Evolutionary conservation across 1,140 invertebrate species (phyloP).

Genomic region (Drosophila lacertosa): DNA sequence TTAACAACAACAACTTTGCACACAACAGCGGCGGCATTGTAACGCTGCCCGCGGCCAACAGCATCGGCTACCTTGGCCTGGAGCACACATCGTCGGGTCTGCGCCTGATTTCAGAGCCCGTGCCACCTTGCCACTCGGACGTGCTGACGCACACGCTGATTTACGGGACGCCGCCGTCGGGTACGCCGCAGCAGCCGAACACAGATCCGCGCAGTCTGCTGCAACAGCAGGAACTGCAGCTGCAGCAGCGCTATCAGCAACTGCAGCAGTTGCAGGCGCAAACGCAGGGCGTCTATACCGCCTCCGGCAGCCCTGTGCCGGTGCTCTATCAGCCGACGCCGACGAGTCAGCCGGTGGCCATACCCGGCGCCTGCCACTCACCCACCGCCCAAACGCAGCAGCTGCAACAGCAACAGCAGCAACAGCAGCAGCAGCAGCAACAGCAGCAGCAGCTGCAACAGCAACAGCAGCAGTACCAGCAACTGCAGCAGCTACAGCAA

Average conservation of each 20-base stretch:
- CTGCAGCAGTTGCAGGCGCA: conserved; percentile 78
- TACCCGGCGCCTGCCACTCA: conserved; percentile 57
- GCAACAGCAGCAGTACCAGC: neutral
- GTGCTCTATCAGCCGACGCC: conserved; percentile 53
- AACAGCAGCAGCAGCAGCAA: conserved; percentile 9
- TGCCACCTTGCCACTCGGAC: conserved; percentile 62
- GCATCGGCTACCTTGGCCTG: conserved; percentile 54
- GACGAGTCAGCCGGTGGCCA: conserved; percentile 67
- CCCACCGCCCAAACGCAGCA: conserved; percentile 41
- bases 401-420: neutral
- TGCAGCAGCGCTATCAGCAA: conserved; percentile 80
- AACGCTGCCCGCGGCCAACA: conserved; percentile 61
- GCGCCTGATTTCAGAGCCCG: conserved; percentile 52
- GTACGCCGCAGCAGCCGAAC: conserved; percentile 58
- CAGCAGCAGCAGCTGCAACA: neutral
- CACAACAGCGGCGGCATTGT: conserved; percentile 52
- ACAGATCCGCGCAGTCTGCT: conserved; percentile 72
- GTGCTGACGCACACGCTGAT: conserved; percentile 79
- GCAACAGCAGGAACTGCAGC: conserved; percentile 77
- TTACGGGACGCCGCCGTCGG: conserved; percentile 75
- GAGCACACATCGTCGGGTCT: conserved; percentile 67
- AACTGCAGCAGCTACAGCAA: conserved; percentile 10
- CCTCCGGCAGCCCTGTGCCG: conserved; percentile 52
- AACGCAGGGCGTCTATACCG: conserved; percentile 72
- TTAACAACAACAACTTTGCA: conserved; percentile 22